These are phyloP conservation scores for Lutjanus argentimaculatus DNA, from an alignment of 2,797 vertebrate genomes.

Conservation along the genomic window DNA sequence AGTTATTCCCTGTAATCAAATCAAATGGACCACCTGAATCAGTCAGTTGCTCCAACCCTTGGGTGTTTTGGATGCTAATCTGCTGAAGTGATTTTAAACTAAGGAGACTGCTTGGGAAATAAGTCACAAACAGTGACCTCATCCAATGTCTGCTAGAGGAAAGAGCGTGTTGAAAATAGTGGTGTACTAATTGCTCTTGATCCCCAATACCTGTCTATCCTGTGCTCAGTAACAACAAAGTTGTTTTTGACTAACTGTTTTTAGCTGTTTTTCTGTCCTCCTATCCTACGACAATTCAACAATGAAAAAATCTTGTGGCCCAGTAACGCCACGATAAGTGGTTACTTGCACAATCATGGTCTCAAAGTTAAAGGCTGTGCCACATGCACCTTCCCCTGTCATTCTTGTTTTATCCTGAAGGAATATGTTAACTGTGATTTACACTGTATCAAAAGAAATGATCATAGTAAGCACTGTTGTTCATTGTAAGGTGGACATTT, in stretches of 20 bases:
- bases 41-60: constrained; percentile 17
- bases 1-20: constrained; percentile 51
- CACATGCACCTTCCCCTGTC: background rate
- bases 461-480: too few species aligned
- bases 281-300: background rate
- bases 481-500: too few species aligned
- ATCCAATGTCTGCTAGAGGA: constrained; percentile 13
- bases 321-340: background rate
- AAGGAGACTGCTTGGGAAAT: constrained; percentile 30
- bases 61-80: constrained; percentile 44
- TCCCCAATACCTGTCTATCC: background rate
- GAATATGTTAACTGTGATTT: background rate
- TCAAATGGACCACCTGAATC: constrained; percentile 54
- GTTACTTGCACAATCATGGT: too few species aligned
- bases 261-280: background rate
- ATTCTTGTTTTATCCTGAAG: too few species aligned
- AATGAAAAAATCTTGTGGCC: background rate
- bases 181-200: constrained; percentile 19
- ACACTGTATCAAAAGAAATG: background rate
- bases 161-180: constrained; percentile 14
- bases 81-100: constrained; percentile 35
- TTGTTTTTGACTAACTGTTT: constrained; percentile 21
- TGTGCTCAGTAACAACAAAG: constrained; percentile 5
- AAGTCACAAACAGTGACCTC: constrained; percentile 46
- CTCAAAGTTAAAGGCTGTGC: too few species aligned